Evolutionary conservation across 1,140 invertebrate species (phyloP), one percentile per base, ranked within the genome.

Genomic region (Littorina saxatilis): DNA sequence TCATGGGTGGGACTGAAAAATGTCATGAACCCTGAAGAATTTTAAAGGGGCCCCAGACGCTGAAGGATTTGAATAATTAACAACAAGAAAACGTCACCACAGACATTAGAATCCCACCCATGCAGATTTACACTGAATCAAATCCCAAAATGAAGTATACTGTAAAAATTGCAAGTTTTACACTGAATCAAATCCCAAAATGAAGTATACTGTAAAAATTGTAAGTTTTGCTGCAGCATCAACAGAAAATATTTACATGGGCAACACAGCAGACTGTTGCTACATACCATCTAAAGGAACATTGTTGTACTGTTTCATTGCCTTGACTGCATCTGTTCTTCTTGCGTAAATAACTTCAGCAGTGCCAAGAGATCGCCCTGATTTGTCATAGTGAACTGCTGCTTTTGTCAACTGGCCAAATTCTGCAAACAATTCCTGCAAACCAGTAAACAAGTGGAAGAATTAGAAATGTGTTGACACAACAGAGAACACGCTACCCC

Each of bases 241-340:
- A 63, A n/a, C 29, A n/a, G 35, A n/a, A 32, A n/a, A 32, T 32
- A 17, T 17, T 5, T 32, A 32, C 29, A 17, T 32, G 27, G 27
- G 27, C 61, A 32, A n/a, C 9, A 2, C 9, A 27, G 4, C 61
- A 32, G 27, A 32, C 5, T 0, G 27, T 32, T 17, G 7, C 20
- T n/a, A 58, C 70, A 50, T 94, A 95, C 96, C 98, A 94, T 99
- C 98, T 70, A 99, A 93, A 29, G 98, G 98, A 55, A 99, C 97
- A 83, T 97, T 97, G 94, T 99, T 98, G 92, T 99, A 99, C 91
- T 99, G 97, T 92, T 98, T 98, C 95, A 99, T 96, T 17, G 98
- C 98, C 92, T 98, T 97, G 39, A 98, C 95, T 1, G 98, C 98
- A 94, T 99, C 98, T 84, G 95, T 94, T 90, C 95, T 94, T 89